phyloP scores from a whole-genome alignment of 2,797 vertebrate species.

The Rhinoraja longicauda region DNA sequence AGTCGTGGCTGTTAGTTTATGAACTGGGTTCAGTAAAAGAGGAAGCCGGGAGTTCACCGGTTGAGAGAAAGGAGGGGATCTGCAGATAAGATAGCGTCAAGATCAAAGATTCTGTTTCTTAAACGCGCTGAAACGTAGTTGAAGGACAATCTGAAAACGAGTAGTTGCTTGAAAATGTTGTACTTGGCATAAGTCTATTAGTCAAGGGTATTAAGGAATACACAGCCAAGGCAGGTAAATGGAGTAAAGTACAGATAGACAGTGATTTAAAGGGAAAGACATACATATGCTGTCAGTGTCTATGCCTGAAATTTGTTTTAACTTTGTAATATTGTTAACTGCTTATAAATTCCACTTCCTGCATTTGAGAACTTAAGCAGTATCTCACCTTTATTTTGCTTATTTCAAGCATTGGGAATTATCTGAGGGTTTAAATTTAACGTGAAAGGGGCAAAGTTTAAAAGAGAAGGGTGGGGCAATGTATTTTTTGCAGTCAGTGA shows the following conservation, averaged over 20 bases:
- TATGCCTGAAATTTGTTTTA: not conserved
- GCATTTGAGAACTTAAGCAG: not conserved
- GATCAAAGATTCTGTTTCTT: not conserved
- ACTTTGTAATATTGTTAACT: not conserved
- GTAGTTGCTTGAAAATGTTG: not conserved
- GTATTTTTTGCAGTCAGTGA: too few species aligned
- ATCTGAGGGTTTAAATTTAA: too few species aligned
- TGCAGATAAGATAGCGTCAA: not conserved
- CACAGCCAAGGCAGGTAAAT: not conserved
- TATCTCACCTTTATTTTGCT: not conserved
- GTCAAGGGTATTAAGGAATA: not conserved
- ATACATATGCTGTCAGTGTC: too few species aligned
- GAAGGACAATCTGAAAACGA: not conserved
- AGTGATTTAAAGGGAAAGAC: too few species aligned
- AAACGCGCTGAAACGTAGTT: not conserved
- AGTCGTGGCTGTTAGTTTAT: not conserved
- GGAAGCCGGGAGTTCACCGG: not conserved
- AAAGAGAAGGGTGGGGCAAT: not conserved
- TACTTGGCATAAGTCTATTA: not conserved
- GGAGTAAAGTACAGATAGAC: too few species aligned
- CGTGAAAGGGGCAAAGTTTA: too few species aligned
- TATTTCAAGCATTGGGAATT: not conserved
- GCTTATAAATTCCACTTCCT: not conserved
- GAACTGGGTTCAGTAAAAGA: too few species aligned
- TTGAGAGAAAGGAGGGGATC: not conserved